These are phyloP conservation scores for Sphinx pinastri DNA, from an alignment of 2,888 invertebrate genomes.

Conservation along the genomic window DNA sequence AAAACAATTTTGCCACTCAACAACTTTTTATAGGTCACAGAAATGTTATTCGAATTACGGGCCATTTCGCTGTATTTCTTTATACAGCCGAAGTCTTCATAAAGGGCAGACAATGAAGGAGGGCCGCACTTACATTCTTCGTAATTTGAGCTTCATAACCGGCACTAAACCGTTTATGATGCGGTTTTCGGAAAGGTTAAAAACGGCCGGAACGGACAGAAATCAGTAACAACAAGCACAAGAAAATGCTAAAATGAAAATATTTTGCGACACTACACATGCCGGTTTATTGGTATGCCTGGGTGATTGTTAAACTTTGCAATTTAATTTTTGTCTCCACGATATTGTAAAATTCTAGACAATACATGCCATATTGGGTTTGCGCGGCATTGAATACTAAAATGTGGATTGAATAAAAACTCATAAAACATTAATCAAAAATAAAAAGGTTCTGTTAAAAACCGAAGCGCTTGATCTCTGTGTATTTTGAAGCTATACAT, in stretches of 20 bases:
- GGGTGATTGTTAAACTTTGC: not conserved
- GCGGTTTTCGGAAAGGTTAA: conserved; percentile 76
- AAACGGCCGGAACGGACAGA: conserved; percentile 68
- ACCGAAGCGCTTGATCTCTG: not conserved
- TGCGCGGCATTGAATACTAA: conserved; percentile 5
- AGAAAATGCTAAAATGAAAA: conserved; percentile 63
- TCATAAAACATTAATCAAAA: not conserved
- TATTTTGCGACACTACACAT: conserved; percentile 41
- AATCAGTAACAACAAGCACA: conserved; percentile 65
- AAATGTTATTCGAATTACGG: conserved; percentile 77
- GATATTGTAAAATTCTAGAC: not conserved
- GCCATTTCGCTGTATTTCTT: conserved; percentile 73
- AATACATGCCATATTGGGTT: not conserved
- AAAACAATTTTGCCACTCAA: conserved; percentile 62
- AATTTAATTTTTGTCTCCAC: conserved; percentile 14
- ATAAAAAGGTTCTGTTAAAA: not conserved
- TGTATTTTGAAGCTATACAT: not conserved
- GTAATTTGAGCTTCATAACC: conserved; percentile 77
- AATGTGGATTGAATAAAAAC: not conserved
- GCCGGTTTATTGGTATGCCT: not conserved
- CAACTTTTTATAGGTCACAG: conserved; percentile 72
- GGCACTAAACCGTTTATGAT: conserved; percentile 79
- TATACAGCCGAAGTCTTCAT: conserved; percentile 72
- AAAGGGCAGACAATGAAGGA: conserved; percentile 76
- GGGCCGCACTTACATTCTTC: conserved; percentile 70